Evolutionary conservation across 2,113 vertebrate genomes (phyloP), one percentile per base, ranked within the genome.

Genomic region (Epinephelus cyanopodus): DNA sequence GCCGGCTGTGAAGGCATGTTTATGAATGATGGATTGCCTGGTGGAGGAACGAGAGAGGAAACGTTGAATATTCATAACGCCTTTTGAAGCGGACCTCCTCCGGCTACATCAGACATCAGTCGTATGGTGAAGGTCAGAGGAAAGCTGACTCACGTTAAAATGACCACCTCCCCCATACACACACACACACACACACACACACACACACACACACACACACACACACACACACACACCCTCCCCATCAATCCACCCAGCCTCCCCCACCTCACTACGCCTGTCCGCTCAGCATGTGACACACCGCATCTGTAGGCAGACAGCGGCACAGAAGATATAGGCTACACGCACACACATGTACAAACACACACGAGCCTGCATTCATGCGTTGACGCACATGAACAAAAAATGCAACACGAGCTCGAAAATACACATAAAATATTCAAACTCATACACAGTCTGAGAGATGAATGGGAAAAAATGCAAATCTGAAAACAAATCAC

Each of bases 111-210:
- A 84, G 86, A 89, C 87, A 83, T 77, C 66, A 79, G 77, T 56
- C 73, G 77, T 74, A 73, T 5, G 76, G 57, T 13, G 87, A 91
- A 92, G 91, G 91, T 92, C 89, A 18, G 47, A 69, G 75, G 79
- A 90, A 77, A 33, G 90, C 91, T 92, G 92, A 90, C 60, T 91
- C 87, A 81, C 48, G 61, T 73, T 79, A 86, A 89, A 88, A 68
- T 81, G 88, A 63, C 79, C 67, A 47, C 68, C 33, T 23, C 45
- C 60, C 23, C 33, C 47, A 9, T 47, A 52, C 29, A 19, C 66
- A 8, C 37, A 27, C 56, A 58, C 56, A 27, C 18, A 1, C 33
- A 23, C 48, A 11, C 66, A 1, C 23, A 33, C 62, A 10, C 71
- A 9, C 77, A 27, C 57, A 25, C 58, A 5, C 42, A 25, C 72